These are phyloP conservation scores for Apteryx owenii DNA, from an alignment of 2,113 vertebrate genomes.

Conservation along the genomic window DNA sequence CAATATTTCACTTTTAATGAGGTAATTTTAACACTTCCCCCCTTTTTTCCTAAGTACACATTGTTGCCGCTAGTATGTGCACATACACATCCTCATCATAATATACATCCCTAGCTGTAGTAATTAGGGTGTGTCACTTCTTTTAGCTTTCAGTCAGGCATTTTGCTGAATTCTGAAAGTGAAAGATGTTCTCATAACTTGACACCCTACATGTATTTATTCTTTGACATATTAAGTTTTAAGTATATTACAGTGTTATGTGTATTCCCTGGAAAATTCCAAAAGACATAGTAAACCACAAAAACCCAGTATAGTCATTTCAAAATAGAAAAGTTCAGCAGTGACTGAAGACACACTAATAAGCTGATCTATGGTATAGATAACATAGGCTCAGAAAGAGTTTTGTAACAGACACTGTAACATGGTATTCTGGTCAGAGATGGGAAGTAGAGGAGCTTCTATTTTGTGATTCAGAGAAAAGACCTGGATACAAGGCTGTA, in stretches of 20 bases:
- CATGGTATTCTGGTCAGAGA: background rate
- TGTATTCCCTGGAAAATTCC: background rate
- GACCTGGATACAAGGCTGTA: background rate
- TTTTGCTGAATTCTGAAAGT: background rate
- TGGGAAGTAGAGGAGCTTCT: background rate
- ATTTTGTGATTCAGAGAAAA: background rate
- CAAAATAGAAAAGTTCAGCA: too few species aligned
- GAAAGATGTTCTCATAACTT: background rate
- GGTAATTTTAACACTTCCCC: background rate
- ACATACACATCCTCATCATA: background rate
- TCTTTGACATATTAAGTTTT: background rate
- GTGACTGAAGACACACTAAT: too few species aligned
- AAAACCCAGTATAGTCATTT: too few species aligned
- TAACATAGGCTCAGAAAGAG: background rate
- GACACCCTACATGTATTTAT: background rate
- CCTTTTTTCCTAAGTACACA: background rate
- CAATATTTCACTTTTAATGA: constrained; percentile 13
- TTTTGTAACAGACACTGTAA: background rate
- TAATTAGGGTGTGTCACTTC: background rate
- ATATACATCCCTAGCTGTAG: background rate
- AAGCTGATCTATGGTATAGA: background rate
- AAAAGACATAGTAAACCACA: background rate
- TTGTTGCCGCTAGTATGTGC: background rate
- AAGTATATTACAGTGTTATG: background rate
- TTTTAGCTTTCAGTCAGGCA: background rate